These are phyloP conservation scores for Centropyge bicolor DNA, from an alignment of 2,797 vertebrate genomes.

Conservation along the genomic window DNA sequence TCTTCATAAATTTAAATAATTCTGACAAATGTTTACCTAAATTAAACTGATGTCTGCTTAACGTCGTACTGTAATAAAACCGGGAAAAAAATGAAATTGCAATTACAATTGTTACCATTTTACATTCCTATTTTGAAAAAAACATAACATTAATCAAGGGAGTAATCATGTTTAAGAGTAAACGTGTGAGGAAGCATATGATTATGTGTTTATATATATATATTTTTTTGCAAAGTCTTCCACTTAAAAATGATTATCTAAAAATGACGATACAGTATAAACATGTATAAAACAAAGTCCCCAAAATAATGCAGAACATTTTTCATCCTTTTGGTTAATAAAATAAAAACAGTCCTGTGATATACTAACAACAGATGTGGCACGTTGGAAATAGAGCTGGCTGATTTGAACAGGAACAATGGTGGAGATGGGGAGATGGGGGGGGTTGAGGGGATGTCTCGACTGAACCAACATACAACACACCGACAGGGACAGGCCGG, in stretches of 20 bases:
- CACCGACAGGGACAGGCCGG: slow-evolving; percentile 79
- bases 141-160: background rate
- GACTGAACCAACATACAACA: slow-evolving; percentile 88
- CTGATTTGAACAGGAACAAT: slow-evolving; percentile 85
- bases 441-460: slow-evolving; percentile 73
- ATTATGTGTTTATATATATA: background rate
- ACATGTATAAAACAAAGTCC: background rate
- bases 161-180: background rate
- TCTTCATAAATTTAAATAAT: background rate
- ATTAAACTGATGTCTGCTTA: background rate
- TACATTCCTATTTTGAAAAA: background rate
- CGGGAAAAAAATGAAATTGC: background rate
- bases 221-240: background rate
- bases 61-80: background rate
- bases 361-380: slow-evolving; percentile 14
- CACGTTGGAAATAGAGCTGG: slow-evolving; percentile 49
- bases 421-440: slow-evolving; percentile 80
- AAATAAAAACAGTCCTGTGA: background rate
- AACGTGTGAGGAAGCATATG: background rate
- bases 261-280: background rate
- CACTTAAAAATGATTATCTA: background rate
- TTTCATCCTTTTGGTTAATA: background rate
- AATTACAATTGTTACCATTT: background rate
- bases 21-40: background rate
- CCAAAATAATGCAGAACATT: background rate